phyloP scores from a whole-genome alignment of 2,888 invertebrate species.

The Tetrapedia diversipes region DNA sequence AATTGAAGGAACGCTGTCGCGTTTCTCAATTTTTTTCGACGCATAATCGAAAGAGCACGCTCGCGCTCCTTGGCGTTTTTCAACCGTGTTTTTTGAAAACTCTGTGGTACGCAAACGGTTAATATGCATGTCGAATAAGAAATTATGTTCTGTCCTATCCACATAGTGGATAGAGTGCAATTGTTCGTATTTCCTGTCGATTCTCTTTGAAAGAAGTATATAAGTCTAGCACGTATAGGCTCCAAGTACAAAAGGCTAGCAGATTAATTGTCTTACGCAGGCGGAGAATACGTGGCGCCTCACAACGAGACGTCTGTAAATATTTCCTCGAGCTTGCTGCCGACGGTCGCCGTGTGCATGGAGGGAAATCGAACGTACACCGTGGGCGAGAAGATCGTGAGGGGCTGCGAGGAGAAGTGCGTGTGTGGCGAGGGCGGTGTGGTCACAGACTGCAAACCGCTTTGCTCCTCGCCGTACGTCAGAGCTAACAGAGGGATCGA shows the following conservation, averaged over 20 bases:
- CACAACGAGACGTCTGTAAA: slow-evolving; percentile 72
- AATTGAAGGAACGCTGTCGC: too few species aligned
- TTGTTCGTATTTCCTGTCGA: too few species aligned
- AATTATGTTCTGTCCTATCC: too few species aligned
- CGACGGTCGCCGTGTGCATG: slow-evolving; percentile 62
- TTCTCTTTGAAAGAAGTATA: too few species aligned
- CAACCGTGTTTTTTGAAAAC: too few species aligned
- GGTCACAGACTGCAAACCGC: slow-evolving; percentile 87
- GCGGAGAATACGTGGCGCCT: slow-evolving; percentile 75
- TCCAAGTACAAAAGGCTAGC: not conserved
- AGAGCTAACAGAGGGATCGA: slow-evolving; percentile 87
- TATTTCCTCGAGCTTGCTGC: slow-evolving; percentile 63
- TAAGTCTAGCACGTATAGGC: too few species aligned
- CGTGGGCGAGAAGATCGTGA: slow-evolving; percentile 88
- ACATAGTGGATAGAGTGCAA: too few species aligned
- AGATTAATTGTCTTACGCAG: slow-evolving; percentile 54
- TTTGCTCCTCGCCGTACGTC: slow-evolving; percentile 88
- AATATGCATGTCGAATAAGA: too few species aligned
- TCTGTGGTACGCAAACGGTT: too few species aligned
- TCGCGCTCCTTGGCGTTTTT: too few species aligned
- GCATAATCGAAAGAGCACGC: too few species aligned
- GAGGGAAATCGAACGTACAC: slow-evolving; percentile 82
- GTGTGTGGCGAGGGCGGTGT: slow-evolving; percentile 87
- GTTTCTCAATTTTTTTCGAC: too few species aligned
- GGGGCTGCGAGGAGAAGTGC: slow-evolving; percentile 91